Percentiles rank a stretch among this genome's conserved stretches.
phyloP scores from a whole-genome alignment of 2,888 invertebrate species.

The Linnaemya tessellans region DNA sequence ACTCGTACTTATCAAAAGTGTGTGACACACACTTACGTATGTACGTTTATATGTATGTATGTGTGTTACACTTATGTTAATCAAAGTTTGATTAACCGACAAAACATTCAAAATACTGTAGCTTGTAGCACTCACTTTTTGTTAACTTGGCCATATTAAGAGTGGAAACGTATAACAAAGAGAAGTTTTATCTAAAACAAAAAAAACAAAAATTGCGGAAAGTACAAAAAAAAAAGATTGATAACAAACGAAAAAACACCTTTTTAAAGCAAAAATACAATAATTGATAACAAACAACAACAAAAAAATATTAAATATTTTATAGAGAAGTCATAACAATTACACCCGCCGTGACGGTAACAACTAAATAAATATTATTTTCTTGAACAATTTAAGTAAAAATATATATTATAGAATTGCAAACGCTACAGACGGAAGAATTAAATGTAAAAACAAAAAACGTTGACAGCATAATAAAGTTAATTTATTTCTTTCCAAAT shows the following conservation, averaged over 20 bases:
- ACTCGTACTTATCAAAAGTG: slow-evolving; percentile 2
- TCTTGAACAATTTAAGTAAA: slow-evolving; percentile 18
- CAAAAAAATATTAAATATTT: slow-evolving; percentile 62
- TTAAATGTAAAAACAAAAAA: not conserved
- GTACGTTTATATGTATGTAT: too few species aligned
- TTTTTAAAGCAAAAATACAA: slow-evolving; percentile 51
- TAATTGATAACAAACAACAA: slow-evolving; percentile 55
- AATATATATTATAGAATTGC: slow-evolving; percentile 12
- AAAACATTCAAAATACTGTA: slow-evolving; percentile 6
- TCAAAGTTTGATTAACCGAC: slow-evolving; percentile 22
- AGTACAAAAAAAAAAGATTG: slow-evolving; percentile 25
- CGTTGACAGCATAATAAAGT: not conserved
- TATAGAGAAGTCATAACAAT: slow-evolving; percentile 59
- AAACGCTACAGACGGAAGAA: slow-evolving; percentile 25
- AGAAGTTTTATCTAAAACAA: not conserved
- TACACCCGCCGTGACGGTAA: slow-evolving; percentile 64
- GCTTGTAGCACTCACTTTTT: slow-evolving; percentile 12
- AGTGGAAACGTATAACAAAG: slow-evolving; percentile 36
- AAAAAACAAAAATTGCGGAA: slow-evolving; percentile 5
- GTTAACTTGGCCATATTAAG: slow-evolving; percentile 53
- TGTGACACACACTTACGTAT: not conserved
- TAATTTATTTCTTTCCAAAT: slow-evolving; percentile 8
- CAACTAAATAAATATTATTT: slow-evolving; percentile 24
- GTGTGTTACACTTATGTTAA: not conserved
- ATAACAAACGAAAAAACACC: slow-evolving; percentile 58